Percentiles rank a stretch among this genome's conserved stretches.
Evolutionary conservation across 2,797 vertebrate genomes (phyloP).

Genomic region (Ibycter americanus): DNA sequence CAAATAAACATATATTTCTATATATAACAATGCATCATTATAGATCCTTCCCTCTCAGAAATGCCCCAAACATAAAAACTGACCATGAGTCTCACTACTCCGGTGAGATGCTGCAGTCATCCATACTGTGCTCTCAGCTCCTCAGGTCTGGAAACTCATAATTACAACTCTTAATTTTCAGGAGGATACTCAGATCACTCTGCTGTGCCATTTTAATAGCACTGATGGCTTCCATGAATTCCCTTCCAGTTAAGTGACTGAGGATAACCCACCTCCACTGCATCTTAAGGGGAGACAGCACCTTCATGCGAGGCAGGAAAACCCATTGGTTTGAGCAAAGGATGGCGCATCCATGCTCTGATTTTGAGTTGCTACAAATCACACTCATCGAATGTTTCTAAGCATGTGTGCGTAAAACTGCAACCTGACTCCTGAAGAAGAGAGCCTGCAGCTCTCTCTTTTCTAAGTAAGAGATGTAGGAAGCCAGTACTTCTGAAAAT

Average conservation of each 20-base stretch:
- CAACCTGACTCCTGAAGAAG: not conserved
- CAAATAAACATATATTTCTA: not conserved
- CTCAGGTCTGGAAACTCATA: not conserved
- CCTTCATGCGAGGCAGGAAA: not conserved
- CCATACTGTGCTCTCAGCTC: not conserved
- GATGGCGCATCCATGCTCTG: rapidly evolving
- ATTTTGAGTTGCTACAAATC: not conserved
- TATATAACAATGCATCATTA: not conserved
- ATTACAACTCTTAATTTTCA: not conserved
- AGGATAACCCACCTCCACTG: not conserved
- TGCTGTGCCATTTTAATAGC: not conserved
- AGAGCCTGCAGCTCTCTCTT: not conserved
- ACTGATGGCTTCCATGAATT: not conserved
- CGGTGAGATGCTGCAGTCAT: not conserved
- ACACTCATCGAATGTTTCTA: not conserved
- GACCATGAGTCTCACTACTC: rapidly evolving
- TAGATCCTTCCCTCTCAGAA: not conserved
- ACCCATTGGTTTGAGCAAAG: not conserved
- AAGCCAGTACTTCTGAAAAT: not conserved
- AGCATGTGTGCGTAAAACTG: rapidly evolving
- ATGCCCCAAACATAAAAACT: not conserved
- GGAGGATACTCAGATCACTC: not conserved
- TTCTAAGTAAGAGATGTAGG: not conserved
- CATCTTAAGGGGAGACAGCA: not conserved
- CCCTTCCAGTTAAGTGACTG: not conserved